A percentile compares a stretch with the other conserved stretches of the same genome.
Conservation (phyloP, 2,888 invertebrate species). For the Clistopyga incitator region DNA sequence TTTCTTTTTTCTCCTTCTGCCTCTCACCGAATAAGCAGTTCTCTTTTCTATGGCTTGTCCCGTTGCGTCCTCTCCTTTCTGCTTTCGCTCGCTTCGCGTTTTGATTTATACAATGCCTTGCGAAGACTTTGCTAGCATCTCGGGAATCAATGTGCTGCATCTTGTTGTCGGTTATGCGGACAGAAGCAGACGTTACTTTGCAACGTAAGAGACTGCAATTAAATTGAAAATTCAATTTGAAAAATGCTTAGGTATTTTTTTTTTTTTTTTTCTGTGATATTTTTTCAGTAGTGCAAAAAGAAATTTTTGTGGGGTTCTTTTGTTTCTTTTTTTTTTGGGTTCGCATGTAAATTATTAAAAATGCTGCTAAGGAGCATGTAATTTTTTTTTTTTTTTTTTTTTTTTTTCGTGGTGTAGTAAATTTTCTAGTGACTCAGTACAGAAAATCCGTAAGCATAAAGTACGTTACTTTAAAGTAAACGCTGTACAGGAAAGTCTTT, state of each 20-base stretch:
- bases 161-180: neutral
- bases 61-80: constrained; percentile 24
- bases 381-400: neutral
- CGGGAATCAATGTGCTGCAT: constrained; percentile 12
- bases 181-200: neutral
- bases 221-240: constrained; percentile 1
- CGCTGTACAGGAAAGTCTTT: neutral
- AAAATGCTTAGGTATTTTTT: neutral
- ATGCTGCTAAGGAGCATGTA: neutral
- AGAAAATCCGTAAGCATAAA: neutral
- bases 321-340: neutral
- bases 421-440: neutral
- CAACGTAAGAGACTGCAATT: constrained; percentile 35
- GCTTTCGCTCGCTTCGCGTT: constrained; percentile 49
- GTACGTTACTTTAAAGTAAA: neutral
- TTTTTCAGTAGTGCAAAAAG: neutral
- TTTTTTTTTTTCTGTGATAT: neutral
- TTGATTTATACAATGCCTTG: constrained; percentile 62
- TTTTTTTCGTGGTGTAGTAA: neutral
- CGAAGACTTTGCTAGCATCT: constrained; percentile 31
- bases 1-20: constrained; percentile 7
- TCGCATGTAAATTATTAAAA: neutral
- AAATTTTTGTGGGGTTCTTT: neutral
- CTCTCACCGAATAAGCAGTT: constrained; percentile 48
- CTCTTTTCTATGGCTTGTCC: constrained; percentile 22